A percentile compares a stretch with the other conserved stretches of the same genome.
phyloP scores from a whole-genome alignment of 2,888 invertebrate species.

The Galerucella nymphaeae region DNA sequence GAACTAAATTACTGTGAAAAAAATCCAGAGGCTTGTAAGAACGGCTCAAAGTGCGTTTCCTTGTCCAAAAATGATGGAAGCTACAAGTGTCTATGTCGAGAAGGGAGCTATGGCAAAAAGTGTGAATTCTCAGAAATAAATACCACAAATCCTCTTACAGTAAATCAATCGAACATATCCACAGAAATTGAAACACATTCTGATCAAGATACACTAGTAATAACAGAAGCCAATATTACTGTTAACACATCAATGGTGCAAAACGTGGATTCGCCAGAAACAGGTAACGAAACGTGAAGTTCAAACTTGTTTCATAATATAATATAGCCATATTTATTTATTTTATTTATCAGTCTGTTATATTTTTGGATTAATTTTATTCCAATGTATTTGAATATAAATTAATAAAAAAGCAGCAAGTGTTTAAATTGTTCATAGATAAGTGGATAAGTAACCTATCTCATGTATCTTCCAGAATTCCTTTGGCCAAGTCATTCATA shows the following conservation, averaged over 20 bases:
- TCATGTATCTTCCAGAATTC: too few species aligned
- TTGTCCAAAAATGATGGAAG: slow-evolving; percentile 80
- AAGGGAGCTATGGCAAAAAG: slow-evolving; percentile 79
- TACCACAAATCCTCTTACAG: slow-evolving; percentile 37
- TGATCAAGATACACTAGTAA: slow-evolving; percentile 8
- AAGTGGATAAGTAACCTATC: too few species aligned
- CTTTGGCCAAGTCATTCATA: too few species aligned
- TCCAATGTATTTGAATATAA: too few species aligned
- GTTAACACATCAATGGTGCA: slow-evolving; percentile 8
- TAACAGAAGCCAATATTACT: slow-evolving; percentile 1
- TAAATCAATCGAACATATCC: slow-evolving; percentile 4
- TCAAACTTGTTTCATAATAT: neutral
- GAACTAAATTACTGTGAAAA: slow-evolving; percentile 87
- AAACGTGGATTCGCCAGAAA: neutral
- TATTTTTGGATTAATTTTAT: too few species aligned
- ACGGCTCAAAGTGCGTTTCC: slow-evolving; percentile 85
- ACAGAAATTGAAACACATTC: slow-evolving; percentile 7
- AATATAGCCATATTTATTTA: too few species aligned
- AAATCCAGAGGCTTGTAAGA: slow-evolving; percentile 79
- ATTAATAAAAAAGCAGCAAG: too few species aligned
- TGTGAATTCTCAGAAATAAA: slow-evolving; percentile 73
- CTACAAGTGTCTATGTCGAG: slow-evolving; percentile 80
- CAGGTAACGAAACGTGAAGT: slow-evolving; percentile 17
- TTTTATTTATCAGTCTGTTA: too few species aligned
- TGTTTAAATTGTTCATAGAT: too few species aligned